Base-by-base conservation (phyloP, 2,113 vertebrate genomes). In the Sapajus apella region DNA sequence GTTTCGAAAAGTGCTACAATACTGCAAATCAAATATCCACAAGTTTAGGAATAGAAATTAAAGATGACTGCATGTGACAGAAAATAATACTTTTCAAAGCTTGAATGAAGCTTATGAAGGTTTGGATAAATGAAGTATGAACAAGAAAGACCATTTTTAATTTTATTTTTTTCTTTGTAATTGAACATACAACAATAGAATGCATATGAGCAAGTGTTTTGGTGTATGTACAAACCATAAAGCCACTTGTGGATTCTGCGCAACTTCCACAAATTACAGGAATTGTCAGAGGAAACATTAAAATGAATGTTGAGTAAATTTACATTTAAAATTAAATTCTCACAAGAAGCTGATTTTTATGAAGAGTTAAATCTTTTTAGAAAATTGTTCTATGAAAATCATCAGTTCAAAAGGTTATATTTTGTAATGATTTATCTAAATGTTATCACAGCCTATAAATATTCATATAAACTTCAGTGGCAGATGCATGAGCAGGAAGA, bases 401-500 rank as follows among this genome's bases (percentile, higher is more conserved):
- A 55, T 55, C 5, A 35, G 13, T 5, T 87, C 83, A 55, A 73
- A n/a, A n/a, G 61, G n/a, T 91, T 81, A 61, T 27, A 75, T 94
- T 94, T 80, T 81, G 16, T 81, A 86, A 55, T 87, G 47, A 68
- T 82, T 45, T 81, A 37, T 92, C 37, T n/a, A 94, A 82, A 81
- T 83, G 20, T 52, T 64, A 9, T 52, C 40, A 80, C 8, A 82
- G 13, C 56, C 66, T 76, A 8, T 20, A 47, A 88, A 14, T 58
- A 76, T 61, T 56, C 47, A 77, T 56, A 95, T 32, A 16, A 37
- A 47, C 14, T 88, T 32, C 7, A 23, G 40, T 10, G 55, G 56
- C 18, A 30, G n/a, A 23, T 77, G 23, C 61, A 68, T 79, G 17
- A 43, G 6, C 25, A 90, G 72, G 32, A 84, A 90, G 30, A 56